Evolutionary conservation across 2,113 vertebrate species (phyloP), one percentile per base, ranked within the genome.

Genomic region (Macaca mulatta): DNA sequence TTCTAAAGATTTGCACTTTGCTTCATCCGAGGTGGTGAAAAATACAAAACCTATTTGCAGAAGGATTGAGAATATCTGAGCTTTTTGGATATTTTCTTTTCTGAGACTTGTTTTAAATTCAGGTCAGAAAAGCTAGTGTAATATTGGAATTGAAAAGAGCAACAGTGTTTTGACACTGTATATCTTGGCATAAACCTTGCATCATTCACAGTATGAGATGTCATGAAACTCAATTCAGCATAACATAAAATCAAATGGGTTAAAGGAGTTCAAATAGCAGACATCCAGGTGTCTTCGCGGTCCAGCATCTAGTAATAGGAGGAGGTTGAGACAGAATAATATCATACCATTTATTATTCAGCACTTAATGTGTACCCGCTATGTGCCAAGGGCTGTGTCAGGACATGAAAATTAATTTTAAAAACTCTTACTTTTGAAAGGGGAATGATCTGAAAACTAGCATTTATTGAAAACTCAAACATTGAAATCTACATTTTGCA

Each of bases 131-230:
- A 93, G 70, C 10, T 50, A 50, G 69, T 95, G 35, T 93, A 59
- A 90, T 91, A 97, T 94, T 96, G 77, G 92, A 97, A 97, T 94
- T 97, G 97, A 97, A 97, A 96, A 98, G 95, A 96, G 64, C 94
- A 96, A 97, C 25, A 84, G 77, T 96, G 95, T 95, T 95, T 95
- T 97, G 94, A 96, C 80, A 90, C 1, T 43, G 69, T 40, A 92
- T 43, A 45, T 88, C 78, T 92, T 87, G 98, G 89, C 67, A 90
- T 82, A 94, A 57, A 96, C 57, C 23, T 77, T 80, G 74, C 64
- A 43, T 40, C 57, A 90, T 93, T 96, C 89, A 89, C 40, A 91
- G 40, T 48, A 59, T 30, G 59, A 85, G 40, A 93, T 97, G 40
- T 40, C 67, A 87, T 82, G 69, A 88, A 80, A 93, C 79, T 86